Evolutionary conservation across 2,797 vertebrate species (phyloP), one percentile per base, ranked within the genome.

Genomic region (Melanotaenia pygmaea): DNA sequence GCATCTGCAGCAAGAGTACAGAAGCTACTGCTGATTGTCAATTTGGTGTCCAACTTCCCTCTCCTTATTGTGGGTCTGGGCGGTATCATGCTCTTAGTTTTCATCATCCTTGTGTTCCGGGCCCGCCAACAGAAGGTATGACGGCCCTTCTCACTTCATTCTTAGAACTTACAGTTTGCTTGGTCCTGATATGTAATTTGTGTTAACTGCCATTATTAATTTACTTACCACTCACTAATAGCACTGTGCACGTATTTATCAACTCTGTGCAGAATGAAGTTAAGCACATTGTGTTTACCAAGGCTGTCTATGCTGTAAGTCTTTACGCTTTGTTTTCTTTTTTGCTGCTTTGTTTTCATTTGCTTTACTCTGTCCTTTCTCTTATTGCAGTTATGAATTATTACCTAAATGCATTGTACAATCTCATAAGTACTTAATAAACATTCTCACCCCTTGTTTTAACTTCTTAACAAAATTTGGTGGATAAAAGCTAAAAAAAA

Each of bases 11-110:
- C 63, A 0, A 90, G 51, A 81, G 70, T 96, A 0, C 84, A 91
- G 0, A 96, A 91, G 67, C 89, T 96, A 64, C 87, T 96, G 61
- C 45, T 84, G 13, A 91, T 94, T 1, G 69, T 59, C 61, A 86
- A 14, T 0, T 0, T 94, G 0, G 93, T 93, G 56, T 85, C 93
- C 70, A 90, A 93, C 88, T 91, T 94, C 67, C 93, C 94, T 0
- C 90, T 94, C 28, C 11, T 93, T 9, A 86, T 96, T 2, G 66
- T 95, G 45, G 92, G 72, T 14, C 81, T 96, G 18, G 94, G 94
- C 0, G 84, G 50, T 67, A 67, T 95, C 26, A 53, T 95, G 90
- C 83, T 95, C 4, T 0, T 83, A 0, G 57, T 94, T 67, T 69
- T 94, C 59, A 82, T 95, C 74, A 0, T 93, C 65, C 90, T 95